These are phyloP conservation scores for Microctonus aethiopoides DNA, from an alignment of 2,888 invertebrate genomes.

Conservation along the genomic window DNA sequence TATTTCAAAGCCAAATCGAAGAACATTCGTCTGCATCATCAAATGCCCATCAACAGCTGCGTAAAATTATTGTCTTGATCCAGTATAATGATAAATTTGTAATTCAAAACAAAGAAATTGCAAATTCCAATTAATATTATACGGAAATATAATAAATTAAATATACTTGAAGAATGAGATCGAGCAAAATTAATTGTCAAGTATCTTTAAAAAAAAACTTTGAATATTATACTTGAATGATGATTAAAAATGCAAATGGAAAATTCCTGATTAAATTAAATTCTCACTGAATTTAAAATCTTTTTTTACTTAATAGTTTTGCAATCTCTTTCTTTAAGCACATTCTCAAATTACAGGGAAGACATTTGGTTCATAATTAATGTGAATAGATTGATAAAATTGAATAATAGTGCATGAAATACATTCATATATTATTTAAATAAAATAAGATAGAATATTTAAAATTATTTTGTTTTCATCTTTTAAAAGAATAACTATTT, in stretches of 20 bases:
- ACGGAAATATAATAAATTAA: neutral
- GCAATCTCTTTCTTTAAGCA: neutral
- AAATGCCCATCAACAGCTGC: neutral
- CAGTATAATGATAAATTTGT: neutral
- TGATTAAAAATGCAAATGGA: neutral
- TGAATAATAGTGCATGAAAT: conserved; percentile 22
- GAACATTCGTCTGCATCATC: neutral
- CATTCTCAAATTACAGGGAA: conserved; percentile 8
- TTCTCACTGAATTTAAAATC: neutral
- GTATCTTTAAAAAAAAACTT: no score
- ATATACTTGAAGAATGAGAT: conserved; percentile 6
- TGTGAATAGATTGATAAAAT: conserved; percentile 30
- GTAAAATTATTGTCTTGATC: conserved; percentile 21
- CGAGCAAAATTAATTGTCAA: no score
- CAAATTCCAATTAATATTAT: neutral
- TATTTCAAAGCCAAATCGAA: neutral
- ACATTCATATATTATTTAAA: conserved; percentile 10
- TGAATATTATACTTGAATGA: neutral
- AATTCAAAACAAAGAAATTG: neutral
- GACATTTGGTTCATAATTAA: conserved; percentile 18
- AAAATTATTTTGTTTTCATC: conserved; percentile 8
- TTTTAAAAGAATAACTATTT: conserved; percentile 24
- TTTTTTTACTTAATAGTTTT: neutral
- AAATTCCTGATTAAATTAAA: neutral
- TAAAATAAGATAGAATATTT: conserved; percentile 18